These are phyloP conservation scores for Isurus oxyrinchus DNA, from an alignment of 2,113 vertebrate genomes.

Conservation along the genomic window DNA sequence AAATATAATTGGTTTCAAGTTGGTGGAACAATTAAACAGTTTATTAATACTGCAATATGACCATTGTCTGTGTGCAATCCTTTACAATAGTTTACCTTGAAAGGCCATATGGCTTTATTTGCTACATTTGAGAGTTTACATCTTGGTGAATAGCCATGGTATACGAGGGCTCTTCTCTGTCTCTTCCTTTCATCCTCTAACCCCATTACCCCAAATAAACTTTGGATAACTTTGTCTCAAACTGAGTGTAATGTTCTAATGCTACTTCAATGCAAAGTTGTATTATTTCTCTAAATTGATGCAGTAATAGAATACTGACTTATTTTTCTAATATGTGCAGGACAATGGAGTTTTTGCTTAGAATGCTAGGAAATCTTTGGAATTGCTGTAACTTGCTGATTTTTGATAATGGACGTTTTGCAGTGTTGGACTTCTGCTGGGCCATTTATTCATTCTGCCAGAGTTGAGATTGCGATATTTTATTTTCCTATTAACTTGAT, in stretches of 20 bases:
- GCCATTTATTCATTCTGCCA: not conserved
- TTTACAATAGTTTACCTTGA: not conserved
- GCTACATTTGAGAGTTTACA: not conserved
- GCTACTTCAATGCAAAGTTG: not conserved
- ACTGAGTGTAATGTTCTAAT: not conserved
- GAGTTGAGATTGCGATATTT: not conserved
- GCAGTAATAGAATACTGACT: not conserved
- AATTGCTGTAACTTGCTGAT: not conserved
- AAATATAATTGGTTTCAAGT: not conserved
- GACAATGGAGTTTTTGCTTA: not conserved
- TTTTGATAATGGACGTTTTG: not conserved
- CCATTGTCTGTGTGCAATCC: not conserved
- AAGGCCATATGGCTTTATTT: not conserved
- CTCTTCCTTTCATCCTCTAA: not conserved
- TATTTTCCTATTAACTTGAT: not conserved
- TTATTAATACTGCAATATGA: not conserved
- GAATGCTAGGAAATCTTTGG: not conserved
- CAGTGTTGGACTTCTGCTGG: not conserved
- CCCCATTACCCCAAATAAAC: not conserved
- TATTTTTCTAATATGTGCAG: not conserved
- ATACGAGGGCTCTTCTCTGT: not conserved
- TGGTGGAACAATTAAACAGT: not conserved
- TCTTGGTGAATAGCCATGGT: not conserved
- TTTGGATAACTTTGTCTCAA: not conserved
- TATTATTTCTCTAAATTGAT: not conserved